Evolutionary conservation across 37 sponge, comb jelly and placozoan species (phyloP), one percentile per base, ranked within the genome.

Genomic region (Agelas oroides): DNA sequence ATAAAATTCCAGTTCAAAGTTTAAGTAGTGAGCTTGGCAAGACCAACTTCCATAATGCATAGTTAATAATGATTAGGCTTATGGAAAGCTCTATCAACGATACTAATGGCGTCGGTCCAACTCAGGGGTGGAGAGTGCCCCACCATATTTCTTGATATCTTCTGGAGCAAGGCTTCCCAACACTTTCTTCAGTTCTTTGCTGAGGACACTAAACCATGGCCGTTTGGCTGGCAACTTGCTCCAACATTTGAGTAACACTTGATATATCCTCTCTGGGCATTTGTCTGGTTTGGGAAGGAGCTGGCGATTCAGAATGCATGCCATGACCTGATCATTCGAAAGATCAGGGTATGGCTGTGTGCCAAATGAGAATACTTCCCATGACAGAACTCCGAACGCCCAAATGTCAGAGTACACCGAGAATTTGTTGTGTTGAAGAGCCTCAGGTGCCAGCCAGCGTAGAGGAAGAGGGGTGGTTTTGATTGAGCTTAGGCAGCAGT

Each of bases 401-500:
- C 92, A 92, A 35, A 86, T 61, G 46, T 92, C 92, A 14, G 92
- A 74, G 52, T 86, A 70, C 0, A 79, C 53, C n/a, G 87, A 87
- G 70, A 81, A 82, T 36, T 75, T 82, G 70, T 70, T 76, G 54
- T 82, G 77, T 35, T 79, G 76, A 18, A 92, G 80, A 13, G 84
- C 31, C 40, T 92, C 92, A 30, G 92, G 92, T 18, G 92, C 87
- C 52, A 87, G 73, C 92, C 92, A 92, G 3, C 92, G 78, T 1
- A 92, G 62, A 41, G 92, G 92, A 0, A 86, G 73, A 32, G 80
- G 86, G 18, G 46, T 72, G 74, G 18, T 81, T 66, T 83, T 78
- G 59, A 21, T 41, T 59, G 54, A 76, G n/a, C 67, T 70, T 39
- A 83, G 60, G 79, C 68, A 69, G 62, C 84, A 92, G 86, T 92